Evolutionary conservation across 2,113 vertebrate species (phyloP).

Genomic region (Centropus unirufus): DNA sequence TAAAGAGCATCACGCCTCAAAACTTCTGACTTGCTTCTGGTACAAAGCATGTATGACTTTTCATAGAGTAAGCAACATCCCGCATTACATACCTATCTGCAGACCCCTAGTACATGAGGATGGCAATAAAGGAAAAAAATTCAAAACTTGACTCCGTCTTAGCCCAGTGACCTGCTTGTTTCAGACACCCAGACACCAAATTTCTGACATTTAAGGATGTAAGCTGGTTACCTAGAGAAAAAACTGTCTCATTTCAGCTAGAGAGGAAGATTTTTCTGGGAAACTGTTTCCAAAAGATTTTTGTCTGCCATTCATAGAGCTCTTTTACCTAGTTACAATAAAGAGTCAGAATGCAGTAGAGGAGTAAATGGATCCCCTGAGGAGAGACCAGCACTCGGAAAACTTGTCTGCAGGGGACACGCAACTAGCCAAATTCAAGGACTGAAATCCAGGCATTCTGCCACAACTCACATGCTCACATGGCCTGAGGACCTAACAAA

Average conservation of each 20-base stretch:
- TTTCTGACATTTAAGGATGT: background rate
- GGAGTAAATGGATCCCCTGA: slow-evolving; percentile 13
- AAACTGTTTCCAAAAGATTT: background rate
- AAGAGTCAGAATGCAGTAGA: background rate
- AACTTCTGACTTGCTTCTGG: background rate
- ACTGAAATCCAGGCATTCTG: slow-evolving; percentile 43
- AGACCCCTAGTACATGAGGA: background rate
- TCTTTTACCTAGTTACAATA: background rate
- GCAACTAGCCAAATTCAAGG: background rate
- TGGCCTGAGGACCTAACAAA: background rate
- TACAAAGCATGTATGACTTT: background rate
- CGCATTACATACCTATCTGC: background rate
- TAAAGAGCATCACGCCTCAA: background rate
- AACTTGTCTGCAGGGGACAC: slow-evolving; percentile 4
- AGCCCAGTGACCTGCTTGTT: background rate
- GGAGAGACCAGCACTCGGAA: background rate
- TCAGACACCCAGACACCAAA: background rate
- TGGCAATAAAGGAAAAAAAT: background rate
- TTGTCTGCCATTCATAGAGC: background rate
- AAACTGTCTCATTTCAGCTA: background rate
- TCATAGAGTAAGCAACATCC: background rate
- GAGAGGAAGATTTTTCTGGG: background rate
- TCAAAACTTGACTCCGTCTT: background rate
- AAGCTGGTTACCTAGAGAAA: background rate
- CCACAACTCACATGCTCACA: background rate